Evolutionary conservation across 2,113 vertebrate species (phyloP).

Genomic region (Tiliqua scincoides): DNA sequence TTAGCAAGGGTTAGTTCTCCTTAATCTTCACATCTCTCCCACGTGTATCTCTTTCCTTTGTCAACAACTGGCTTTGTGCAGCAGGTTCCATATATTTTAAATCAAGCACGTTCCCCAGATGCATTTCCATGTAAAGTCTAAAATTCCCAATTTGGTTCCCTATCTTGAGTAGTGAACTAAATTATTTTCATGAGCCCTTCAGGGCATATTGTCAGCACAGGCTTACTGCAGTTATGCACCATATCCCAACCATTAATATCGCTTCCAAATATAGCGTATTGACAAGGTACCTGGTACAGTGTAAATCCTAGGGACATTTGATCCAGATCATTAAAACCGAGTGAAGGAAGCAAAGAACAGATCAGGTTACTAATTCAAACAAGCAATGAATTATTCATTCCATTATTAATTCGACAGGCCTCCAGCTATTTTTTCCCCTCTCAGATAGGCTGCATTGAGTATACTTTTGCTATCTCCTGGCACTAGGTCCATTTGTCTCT

Average conservation of each 20-base stretch:
- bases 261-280: conserved; percentile 59
- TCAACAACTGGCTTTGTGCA: conserved; percentile 49
- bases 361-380: conserved; percentile 84
- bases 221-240: conserved; percentile 57
- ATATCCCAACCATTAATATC: conserved; percentile 71
- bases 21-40: background rate
- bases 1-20: background rate
- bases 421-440: conserved; percentile 63
- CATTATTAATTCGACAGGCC: conserved; percentile 78
- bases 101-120: conserved; percentile 65
- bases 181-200: conserved; percentile 74
- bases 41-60: conserved; percentile 5
- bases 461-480: conserved; percentile 12
- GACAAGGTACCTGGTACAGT: conserved; percentile 75
- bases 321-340: conserved; percentile 91
- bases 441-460: conserved; percentile 40
- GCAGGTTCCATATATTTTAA: conserved; percentile 57
- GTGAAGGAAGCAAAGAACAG: conserved; percentile 77
- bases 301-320: conserved; percentile 82
- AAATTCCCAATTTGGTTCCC: conserved; percentile 69
- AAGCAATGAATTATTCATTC: conserved; percentile 83
- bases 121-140: conserved; percentile 57
- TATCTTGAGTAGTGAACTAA: conserved; percentile 55
- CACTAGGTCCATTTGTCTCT: conserved; percentile 12
- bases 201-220: conserved; percentile 69